Conservation (phyloP, 2,888 invertebrate genomes). For the Onthophagus sagittarius region DNA sequence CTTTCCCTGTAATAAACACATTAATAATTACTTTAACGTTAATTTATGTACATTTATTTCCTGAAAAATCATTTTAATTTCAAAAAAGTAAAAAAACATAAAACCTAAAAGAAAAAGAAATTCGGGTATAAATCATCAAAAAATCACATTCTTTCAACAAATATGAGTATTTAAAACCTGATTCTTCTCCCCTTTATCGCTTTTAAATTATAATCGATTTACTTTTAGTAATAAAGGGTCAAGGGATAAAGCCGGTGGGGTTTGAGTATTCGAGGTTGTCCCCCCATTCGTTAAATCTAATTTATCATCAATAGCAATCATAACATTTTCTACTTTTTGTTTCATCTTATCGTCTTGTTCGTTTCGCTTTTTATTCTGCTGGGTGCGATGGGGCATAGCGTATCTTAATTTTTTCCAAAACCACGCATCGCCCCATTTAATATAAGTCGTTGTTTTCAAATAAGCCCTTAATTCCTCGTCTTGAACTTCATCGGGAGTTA, state of each 20-base stretch:
- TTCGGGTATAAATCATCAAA: too few species aligned
- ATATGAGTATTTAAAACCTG: constrained; percentile 8
- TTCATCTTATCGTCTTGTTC: not conserved
- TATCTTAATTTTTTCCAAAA: constrained; percentile 77
- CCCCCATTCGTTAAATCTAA: constrained; percentile 37
- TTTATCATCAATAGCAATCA: constrained; percentile 33
- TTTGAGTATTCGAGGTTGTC: constrained; percentile 32
- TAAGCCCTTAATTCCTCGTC: constrained; percentile 69
- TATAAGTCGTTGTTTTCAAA: constrained; percentile 71
- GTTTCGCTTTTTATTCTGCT: not conserved
- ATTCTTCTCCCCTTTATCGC: not conserved
- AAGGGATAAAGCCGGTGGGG: constrained; percentile 33
- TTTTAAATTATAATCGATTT: constrained; percentile 9
- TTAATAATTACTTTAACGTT: too few species aligned
- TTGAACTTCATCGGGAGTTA: constrained; percentile 53
- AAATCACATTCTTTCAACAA: constrained; percentile 3
- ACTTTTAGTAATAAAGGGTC: constrained; percentile 19
- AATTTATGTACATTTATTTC: too few species aligned
- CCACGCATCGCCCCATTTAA: constrained; percentile 78
- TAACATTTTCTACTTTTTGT: too few species aligned
- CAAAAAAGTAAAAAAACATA: too few species aligned
- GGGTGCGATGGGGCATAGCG: constrained; percentile 56
- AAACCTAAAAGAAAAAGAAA: too few species aligned
- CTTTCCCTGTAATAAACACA: too few species aligned
- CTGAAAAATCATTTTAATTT: too few species aligned